Base-by-base conservation (phyloP, 2,888 invertebrate genomes). In the Cantharis rustica region DNA sequence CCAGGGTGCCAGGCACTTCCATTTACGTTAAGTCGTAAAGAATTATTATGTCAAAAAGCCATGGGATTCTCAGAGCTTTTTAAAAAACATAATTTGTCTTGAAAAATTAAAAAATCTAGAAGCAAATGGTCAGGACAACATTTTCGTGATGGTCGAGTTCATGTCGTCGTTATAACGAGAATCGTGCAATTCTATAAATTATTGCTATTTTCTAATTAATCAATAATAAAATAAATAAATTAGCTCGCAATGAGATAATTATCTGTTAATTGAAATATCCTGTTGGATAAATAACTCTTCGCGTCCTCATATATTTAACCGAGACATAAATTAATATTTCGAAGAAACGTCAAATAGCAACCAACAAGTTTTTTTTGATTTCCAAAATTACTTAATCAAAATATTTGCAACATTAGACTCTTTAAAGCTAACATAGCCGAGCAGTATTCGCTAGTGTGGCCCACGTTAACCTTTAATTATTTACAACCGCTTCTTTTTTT, bases 401-500 rank as follows among this genome's bases (percentile, higher is more conserved):
- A 66, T 66, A 66, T 66, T 66, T 66, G 64, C 64, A 66, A 66
- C 64, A 66, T 66, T 66, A 66, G 64, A 66, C 16, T 17, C 20
- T 23, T 66, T 66, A 20, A 66, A 66, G 64, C 64, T 66, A 66
- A 66, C 23, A 66, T 23, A 66, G 64, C 23, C 64, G 64, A 66
- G 64, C 64, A 66, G n/a, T 47, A 66, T 66, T 66, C 23, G 20
- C 23, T 66, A 20, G 64, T 66, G 64, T 66, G 20, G 20, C 23
- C 64, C 64, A 75, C 31, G 69, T 69, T 69, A 68, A 68, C 47
- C 75, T 76, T 69, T 76, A 76, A 76, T 76, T 72, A 76, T 72
- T 76, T 72, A 75, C 72, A 72, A 72, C 75, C 75, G 75, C 71
- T 69, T 72, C 26, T 68, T 75, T 64, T 71, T 47, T 47, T 47